Evolutionary conservation across 1,140 invertebrate species (phyloP).

Genomic region (Drosophila nigromelanica): DNA sequence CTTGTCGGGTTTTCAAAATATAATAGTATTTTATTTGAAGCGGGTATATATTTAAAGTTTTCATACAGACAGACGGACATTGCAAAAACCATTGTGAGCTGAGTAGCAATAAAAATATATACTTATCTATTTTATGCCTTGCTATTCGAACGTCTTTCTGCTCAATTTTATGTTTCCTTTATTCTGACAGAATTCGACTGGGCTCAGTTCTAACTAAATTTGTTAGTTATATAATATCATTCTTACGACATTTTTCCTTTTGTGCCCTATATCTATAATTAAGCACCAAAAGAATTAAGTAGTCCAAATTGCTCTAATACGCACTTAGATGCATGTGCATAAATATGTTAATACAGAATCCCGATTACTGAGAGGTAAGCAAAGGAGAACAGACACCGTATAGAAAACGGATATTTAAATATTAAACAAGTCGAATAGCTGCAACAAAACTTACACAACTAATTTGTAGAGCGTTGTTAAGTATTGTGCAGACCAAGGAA

Average conservation of each 20-base stretch:
- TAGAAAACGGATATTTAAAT: conserved; percentile 51
- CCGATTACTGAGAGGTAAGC: too few relatives aligned
- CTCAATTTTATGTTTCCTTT: too few relatives aligned
- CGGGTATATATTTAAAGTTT: too few relatives aligned
- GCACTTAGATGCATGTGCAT: neutral
- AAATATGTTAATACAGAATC: neutral
- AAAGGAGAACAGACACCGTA: neutral
- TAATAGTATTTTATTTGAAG: too few relatives aligned
- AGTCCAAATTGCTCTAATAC: conserved; percentile 6
- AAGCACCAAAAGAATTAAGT: neutral
- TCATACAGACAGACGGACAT: too few relatives aligned
- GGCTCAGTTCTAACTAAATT: too few relatives aligned
- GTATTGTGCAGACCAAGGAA: conserved; percentile 30
- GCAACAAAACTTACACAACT: neutral
- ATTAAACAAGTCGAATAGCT: conserved; percentile 39
- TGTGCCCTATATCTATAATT: neutral
- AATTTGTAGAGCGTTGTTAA: neutral
- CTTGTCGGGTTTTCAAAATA: too few relatives aligned
- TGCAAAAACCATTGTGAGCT: too few relatives aligned
- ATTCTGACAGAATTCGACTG: too few relatives aligned
- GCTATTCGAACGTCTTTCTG: too few relatives aligned
- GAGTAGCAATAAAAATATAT: too few relatives aligned
- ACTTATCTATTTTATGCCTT: too few relatives aligned
- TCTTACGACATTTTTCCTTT: neutral
- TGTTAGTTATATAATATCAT: neutral